phyloP scores from a whole-genome alignment of 2,797 vertebrate species.

The Poeciliopsis paucimaculata region DNA sequence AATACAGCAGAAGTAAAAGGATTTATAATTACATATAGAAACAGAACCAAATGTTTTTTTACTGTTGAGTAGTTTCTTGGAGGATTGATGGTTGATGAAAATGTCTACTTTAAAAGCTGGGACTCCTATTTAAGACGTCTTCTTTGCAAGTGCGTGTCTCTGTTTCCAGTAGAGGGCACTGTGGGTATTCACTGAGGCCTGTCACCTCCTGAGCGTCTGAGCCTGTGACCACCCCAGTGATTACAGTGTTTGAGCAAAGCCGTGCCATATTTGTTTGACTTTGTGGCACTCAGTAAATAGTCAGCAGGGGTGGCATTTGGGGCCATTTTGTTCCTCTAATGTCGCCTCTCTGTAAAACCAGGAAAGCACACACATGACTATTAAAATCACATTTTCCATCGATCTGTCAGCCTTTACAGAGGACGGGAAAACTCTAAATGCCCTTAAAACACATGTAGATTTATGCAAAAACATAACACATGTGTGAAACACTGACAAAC shows the following conservation, averaged over 20 bases:
- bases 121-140: constrained; percentile 3
- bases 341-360: constrained; percentile 36
- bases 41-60: too few species aligned
- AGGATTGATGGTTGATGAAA: constrained; percentile 43
- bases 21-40: constrained; percentile 1
- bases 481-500: constrained; percentile 23
- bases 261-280: constrained; percentile 74
- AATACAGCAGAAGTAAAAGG: neutral
- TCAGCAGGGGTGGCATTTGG: constrained; percentile 52
- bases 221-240: constrained; percentile 47
- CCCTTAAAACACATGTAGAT: constrained; percentile 21
- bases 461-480: constrained; percentile 18
- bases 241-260: constrained; percentile 73
- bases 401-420: constrained; percentile 29
- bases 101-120: neutral
- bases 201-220: constrained; percentile 21
- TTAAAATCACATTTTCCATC: constrained; percentile 41
- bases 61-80: too few species aligned
- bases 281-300: constrained; percentile 70
- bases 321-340: constrained; percentile 29
- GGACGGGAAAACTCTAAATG: constrained; percentile 15
- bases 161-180: constrained; percentile 82
- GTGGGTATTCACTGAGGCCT: constrained; percentile 64
- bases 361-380: constrained; percentile 48
- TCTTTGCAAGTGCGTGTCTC: constrained; percentile 17